Conservation (phyloP, 2,113 vertebrate species). For the Rhipidura dahli region DNA sequence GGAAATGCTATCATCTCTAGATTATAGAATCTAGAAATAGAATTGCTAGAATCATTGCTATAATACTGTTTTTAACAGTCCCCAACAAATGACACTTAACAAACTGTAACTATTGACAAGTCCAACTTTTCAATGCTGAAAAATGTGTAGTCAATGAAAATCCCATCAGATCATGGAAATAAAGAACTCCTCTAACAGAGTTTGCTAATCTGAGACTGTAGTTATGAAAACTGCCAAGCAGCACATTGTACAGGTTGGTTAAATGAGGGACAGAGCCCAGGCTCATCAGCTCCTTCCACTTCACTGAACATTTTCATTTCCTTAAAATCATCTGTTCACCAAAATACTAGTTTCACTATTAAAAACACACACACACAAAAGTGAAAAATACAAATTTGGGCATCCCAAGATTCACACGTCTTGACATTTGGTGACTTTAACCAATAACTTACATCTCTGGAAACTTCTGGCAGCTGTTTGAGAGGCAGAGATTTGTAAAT, state of each 20-base stretch:
- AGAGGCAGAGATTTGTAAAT: not conserved
- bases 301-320: not conserved
- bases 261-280: not conserved
- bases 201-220: not conserved
- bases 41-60: not conserved
- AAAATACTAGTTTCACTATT: not conserved
- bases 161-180: rapidly evolving
- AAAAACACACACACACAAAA: not conserved
- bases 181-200: not conserved
- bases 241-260: no score
- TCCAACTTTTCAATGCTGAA: not conserved
- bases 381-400: not conserved
- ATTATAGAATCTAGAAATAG: no score
- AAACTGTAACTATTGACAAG: not conserved
- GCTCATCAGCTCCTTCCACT: not conserved
- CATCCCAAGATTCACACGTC: not conserved
- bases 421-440: not conserved
- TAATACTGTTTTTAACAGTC: not conserved
- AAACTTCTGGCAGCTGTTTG: not conserved
- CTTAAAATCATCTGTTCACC: not conserved
- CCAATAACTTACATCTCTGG: not conserved
- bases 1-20: no score
- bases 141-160: not conserved
- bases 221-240: not conserved
- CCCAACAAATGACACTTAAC: not conserved